phyloP scores from a whole-genome alignment of 2,113 vertebrate species.

The Lophius piscatorius region DNA sequence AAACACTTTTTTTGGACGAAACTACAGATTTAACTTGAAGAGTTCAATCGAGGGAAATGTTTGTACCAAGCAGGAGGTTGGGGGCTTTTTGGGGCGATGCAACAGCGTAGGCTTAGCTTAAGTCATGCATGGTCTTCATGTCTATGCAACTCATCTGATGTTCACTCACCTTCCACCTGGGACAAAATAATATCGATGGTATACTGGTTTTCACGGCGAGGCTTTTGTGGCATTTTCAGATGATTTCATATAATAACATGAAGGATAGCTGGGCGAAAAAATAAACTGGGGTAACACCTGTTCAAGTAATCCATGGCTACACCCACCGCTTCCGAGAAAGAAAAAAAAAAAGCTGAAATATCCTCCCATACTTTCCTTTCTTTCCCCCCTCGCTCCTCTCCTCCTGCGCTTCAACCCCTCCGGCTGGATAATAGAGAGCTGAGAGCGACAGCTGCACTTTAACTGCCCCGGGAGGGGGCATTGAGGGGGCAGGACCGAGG shows the following conservation, averaged over 20 bases:
- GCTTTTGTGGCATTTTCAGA: too few species aligned
- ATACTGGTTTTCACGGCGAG: too few species aligned
- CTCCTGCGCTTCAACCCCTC: constrained; percentile 19
- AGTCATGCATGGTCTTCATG: too few species aligned
- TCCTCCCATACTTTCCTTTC: constrained; percentile 41
- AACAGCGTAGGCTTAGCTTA: too few species aligned
- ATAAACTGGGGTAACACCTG: constrained; percentile 52
- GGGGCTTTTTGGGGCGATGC: too few species aligned
- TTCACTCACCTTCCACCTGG: too few species aligned
- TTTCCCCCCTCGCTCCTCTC: constrained; percentile 6
- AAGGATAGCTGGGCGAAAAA: constrained; percentile 63
- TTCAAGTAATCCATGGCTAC: constrained; percentile 49
- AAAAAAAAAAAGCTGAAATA: constrained; percentile 43
- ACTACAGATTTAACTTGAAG: too few species aligned
- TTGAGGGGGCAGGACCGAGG: constrained; percentile 5
- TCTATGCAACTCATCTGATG: too few species aligned
- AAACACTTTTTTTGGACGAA: too few species aligned
- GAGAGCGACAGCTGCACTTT: constrained; percentile 72
- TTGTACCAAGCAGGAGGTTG: too few species aligned
- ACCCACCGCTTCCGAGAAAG: constrained; percentile 59
- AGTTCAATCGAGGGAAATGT: too few species aligned
- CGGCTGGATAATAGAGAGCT: constrained; percentile 36
- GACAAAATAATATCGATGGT: too few species aligned
- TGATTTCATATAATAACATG: neutral
- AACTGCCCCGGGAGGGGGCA: constrained; percentile 57